Conservation (phyloP, 53 echinoderm and acorn worm genomes). For the Pentamera pediparva region DNA sequence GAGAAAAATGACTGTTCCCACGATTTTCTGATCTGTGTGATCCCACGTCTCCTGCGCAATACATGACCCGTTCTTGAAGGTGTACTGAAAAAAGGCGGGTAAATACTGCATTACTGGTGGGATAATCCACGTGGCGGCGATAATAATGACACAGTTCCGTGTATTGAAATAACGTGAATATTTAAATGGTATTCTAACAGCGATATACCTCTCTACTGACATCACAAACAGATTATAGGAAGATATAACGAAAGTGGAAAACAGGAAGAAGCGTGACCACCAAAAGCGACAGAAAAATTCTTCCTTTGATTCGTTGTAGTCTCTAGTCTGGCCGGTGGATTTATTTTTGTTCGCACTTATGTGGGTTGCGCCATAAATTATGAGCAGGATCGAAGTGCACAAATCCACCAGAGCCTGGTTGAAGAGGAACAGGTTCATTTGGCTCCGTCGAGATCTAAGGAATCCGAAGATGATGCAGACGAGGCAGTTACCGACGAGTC, state of each 20-base stretch:
- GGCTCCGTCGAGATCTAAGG: constrained; percentile 48
- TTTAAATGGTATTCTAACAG: constrained; percentile 58
- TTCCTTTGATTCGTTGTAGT: constrained; percentile 38
- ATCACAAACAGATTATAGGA: constrained; percentile 71
- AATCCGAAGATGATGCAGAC: constrained; percentile 64
- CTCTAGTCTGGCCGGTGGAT: constrained; percentile 6
- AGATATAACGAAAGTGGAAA: constrained; percentile 70
- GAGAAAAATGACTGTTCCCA: constrained; percentile 50
- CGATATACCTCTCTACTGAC: constrained; percentile 72
- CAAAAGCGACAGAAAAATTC: constrained; percentile 80
- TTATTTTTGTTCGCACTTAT: background rate
- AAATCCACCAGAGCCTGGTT: constrained; percentile 74
- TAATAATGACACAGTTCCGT: constrained; percentile 45
- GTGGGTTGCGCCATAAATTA: constrained; percentile 57
- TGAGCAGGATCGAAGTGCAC: constrained; percentile 52
- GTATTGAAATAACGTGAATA: constrained; percentile 50
- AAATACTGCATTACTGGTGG: constrained; percentile 65
- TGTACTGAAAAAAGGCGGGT: constrained; percentile 62
- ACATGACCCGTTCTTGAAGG: constrained; percentile 35
- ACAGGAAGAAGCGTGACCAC: constrained; percentile 76
- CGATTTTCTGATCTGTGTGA: constrained; percentile 31
- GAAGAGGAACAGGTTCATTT: constrained; percentile 70
- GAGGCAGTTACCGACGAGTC: constrained; percentile 59
- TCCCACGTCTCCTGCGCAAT: constrained; percentile 39
- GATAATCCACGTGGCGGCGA: constrained; percentile 51